Evolutionary conservation across 2,113 vertebrate genomes (phyloP).

Genomic region (Uria lomvia): DNA sequence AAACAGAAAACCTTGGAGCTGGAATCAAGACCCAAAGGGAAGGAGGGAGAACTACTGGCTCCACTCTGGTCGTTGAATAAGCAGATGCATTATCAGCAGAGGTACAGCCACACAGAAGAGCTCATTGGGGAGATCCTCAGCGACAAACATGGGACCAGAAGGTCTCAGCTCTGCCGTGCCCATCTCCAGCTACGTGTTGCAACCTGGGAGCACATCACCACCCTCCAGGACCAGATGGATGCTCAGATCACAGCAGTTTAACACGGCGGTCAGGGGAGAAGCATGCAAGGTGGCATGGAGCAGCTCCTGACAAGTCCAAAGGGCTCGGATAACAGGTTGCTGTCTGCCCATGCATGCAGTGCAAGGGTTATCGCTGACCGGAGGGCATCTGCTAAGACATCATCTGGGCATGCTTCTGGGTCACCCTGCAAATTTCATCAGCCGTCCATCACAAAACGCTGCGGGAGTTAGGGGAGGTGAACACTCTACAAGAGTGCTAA

Average conservation of each 20-base stretch:
- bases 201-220: background rate
- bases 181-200: accelerated
- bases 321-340: background rate
- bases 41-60: accelerated
- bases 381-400: background rate
- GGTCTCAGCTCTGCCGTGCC: accelerated
- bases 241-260: background rate
- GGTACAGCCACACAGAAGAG: background rate
- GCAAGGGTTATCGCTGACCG: accelerated
- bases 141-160: background rate
- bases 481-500: background rate
- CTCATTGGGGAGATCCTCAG: background rate
- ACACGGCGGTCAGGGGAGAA: accelerated
- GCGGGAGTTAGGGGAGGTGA: background rate
- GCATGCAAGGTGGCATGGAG: accelerated
- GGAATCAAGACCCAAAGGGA: background rate
- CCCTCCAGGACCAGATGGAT: background rate
- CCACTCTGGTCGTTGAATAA: background rate
- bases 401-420: background rate
- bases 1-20: background rate
- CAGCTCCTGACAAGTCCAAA: background rate
- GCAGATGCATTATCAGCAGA: background rate
- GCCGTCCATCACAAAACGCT: too few relatives aligned
- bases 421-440: background rate
- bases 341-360: background rate